Conservation (phyloP, 2,113 vertebrate species). For the Genyomyrus donnyi region DNA sequence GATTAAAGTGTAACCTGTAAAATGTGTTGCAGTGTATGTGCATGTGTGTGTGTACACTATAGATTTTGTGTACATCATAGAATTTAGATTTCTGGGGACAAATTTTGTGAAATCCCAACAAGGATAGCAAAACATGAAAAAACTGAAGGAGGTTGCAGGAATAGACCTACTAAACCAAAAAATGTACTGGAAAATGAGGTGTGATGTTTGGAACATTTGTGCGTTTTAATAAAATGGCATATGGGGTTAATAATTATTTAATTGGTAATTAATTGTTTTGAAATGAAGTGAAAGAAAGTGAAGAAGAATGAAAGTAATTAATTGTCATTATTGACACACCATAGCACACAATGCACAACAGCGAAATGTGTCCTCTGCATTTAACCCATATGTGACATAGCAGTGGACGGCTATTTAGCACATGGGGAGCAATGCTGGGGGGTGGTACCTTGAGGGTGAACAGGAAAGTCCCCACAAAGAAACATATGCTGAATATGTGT, state of each 20-base stretch:
- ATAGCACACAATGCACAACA: not conserved
- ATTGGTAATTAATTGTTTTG: not conserved
- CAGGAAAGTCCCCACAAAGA: not conserved
- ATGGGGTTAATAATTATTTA: not conserved
- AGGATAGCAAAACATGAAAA: not conserved
- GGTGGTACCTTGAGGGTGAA: not conserved
- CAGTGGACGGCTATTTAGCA: not conserved
- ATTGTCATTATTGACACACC: not conserved
- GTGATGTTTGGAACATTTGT: not conserved
- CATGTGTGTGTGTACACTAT: not conserved
- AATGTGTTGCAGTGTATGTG: not conserved
- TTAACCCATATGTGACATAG: not conserved
- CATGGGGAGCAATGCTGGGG: not conserved
- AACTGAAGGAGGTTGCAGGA: not conserved
- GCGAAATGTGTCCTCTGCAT: not conserved
- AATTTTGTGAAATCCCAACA: not conserved
- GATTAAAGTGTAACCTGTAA: conserved; percentile 4
- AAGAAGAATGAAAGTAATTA: not conserved
- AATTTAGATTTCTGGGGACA: not conserved
- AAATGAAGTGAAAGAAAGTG: not conserved
- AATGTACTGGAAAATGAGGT: not conserved
- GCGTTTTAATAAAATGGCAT: not conserved
- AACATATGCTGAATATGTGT: not conserved
- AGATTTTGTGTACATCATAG: not conserved
- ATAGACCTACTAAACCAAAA: not conserved